Evolutionary conservation across 2,113 vertebrate species (phyloP).

Genomic region (Hepsetus odoe): DNA sequence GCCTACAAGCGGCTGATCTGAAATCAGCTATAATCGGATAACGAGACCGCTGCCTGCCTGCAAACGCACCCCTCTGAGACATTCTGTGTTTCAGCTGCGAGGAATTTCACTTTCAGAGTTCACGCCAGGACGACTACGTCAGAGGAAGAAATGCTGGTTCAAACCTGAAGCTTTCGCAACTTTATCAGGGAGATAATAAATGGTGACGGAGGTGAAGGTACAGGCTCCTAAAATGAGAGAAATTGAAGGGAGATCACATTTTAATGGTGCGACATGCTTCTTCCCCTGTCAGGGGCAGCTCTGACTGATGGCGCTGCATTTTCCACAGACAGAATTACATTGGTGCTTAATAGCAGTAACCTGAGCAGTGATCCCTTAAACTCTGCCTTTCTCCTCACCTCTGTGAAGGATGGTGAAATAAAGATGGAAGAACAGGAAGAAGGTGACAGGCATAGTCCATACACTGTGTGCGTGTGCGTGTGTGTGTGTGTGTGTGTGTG

Average conservation of each 20-base stretch:
- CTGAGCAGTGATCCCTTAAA: slow-evolving; percentile 53
- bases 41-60: slow-evolving; percentile 17
- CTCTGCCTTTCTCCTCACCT: slow-evolving; percentile 40
- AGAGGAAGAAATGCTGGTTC: slow-evolving; percentile 15
- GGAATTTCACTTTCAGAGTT: slow-evolving; percentile 40
- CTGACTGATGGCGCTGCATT: slow-evolving; percentile 36
- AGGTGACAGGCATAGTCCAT: slow-evolving; percentile 1
- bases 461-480: not conserved
- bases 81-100: slow-evolving; percentile 24
- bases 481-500: not conserved
- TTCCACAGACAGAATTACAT: slow-evolving; percentile 35
- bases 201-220: not conserved
- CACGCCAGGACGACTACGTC: slow-evolving; percentile 1
- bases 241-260: slow-evolving; percentile 43
- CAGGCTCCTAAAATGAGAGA: slow-evolving; percentile 23
- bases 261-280: slow-evolving; percentile 42
- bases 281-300: slow-evolving; percentile 29
- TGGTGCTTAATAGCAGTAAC: slow-evolving; percentile 51
- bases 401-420: slow-evolving; percentile 24
- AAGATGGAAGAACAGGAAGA: slow-evolving; percentile 22
- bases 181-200: slow-evolving; percentile 42
- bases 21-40: slow-evolving; percentile 48
- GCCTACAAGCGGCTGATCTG: slow-evolving; percentile 24
- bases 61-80: slow-evolving; percentile 5
- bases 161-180: slow-evolving; percentile 30